Evolutionary conservation across 2,888 invertebrate species (phyloP), one percentile per base, ranked within the genome.

Genomic region (Hemaris fuciformis): DNA sequence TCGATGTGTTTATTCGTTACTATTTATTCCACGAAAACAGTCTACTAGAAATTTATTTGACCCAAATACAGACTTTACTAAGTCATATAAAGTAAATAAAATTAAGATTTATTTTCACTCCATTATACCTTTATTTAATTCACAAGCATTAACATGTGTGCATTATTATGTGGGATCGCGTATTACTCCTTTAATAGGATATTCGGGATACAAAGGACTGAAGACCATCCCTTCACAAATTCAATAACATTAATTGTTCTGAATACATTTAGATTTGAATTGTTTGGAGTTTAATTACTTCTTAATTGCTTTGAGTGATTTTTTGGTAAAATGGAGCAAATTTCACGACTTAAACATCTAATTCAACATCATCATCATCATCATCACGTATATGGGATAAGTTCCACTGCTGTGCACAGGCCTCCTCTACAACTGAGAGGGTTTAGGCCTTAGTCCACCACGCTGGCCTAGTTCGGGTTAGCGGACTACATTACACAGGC

Each of bases 201-300:
- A 53, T 53, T 53, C n/a, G 15, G 18, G 18, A 25, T 15, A 53
- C 53, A 53, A 53, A 7, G 25, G 18, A 13, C 34, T n/a, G n/a
- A n/a, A n/a, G n/a, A n/a, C 13, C 34, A 3, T 34, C 34, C 34
- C 53, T 27, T 53, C 27, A 2, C 27, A 27, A n/a, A 53, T 53
- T 31, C 27, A 53, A 53, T 18, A 27, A 53, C 53, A 10, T 53
- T 53, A 53, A 53, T 53, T 27, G 27, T 53, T 53, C 27, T 53
- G 53, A 18, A 10, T 31, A 53, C 53, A 53, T 53, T 53, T 7
- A 4, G 7, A 23, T 48, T 66, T 31, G 23, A 59, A 43, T 59
- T 23, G 46, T n/a, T 53, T 3, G 18, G 2, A 18, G 31, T 31
- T 53, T 27, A 31, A 8, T 13, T 34, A 13, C 34, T 6, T 25